Percentiles rank a stretch among this genome's conserved stretches.
These are phyloP conservation scores for Beaufortia kweichowensis DNA, from an alignment of 2,113 vertebrate genomes.

Conservation along the genomic window DNA sequence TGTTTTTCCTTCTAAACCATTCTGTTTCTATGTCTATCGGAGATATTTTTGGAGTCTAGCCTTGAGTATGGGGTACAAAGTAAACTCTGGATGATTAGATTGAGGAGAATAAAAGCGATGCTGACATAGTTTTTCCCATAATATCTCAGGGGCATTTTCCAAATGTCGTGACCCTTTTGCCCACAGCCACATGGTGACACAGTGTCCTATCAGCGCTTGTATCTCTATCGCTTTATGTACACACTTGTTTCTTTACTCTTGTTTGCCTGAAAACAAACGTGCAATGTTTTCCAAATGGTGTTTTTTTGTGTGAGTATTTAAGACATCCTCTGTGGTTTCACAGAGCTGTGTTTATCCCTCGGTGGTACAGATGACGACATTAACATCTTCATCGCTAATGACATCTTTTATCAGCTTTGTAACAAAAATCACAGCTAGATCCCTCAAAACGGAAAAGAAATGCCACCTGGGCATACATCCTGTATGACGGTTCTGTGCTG, in stretches of 20 bases:
- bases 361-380: background rate
- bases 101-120: slow-evolving; percentile 1
- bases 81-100: background rate
- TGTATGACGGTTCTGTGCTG: background rate
- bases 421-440: background rate
- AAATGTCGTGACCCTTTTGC: background rate
- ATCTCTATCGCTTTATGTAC: background rate
- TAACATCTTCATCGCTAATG: background rate
- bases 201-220: background rate
- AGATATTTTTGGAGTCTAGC: background rate
- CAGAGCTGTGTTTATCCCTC: too few relatives aligned
- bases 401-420: background rate
- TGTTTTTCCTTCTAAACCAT: background rate
- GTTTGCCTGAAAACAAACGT: too few relatives aligned
- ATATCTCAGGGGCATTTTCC: slow-evolving; percentile 9
- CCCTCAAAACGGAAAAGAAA: background rate
- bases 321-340: background rate
- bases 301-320: background rate
- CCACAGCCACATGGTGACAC: background rate
- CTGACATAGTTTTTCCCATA: slow-evolving; percentile 3
- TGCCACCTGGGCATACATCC: background rate
- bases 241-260: background rate
- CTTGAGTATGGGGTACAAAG: background rate
- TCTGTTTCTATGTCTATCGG: background rate
- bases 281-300: background rate